phyloP scores from a whole-genome alignment of 1,140 invertebrate species.

The Phthorimaea operculella region DNA sequence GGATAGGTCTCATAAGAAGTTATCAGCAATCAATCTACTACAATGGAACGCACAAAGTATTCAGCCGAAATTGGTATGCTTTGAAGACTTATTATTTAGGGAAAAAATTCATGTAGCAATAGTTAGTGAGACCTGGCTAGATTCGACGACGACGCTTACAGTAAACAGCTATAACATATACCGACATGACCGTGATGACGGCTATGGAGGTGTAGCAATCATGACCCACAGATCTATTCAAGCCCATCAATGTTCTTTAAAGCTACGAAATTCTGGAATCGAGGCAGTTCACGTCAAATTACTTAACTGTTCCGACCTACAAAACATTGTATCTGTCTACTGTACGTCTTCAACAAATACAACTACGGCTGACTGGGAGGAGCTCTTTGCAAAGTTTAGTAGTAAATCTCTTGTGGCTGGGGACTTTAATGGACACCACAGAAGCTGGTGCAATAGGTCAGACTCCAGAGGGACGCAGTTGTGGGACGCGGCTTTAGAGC shows the following conservation, averaged over 20 bases:
- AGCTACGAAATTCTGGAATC: slow-evolving; percentile 8
- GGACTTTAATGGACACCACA: slow-evolving; percentile 19
- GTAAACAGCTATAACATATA: slow-evolving; percentile 11
- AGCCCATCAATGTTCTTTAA: background rate
- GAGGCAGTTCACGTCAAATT: slow-evolving; percentile 11
- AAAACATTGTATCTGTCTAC: slow-evolving; percentile 13
- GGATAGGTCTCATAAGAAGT: background rate
- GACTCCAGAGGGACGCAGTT: slow-evolving; percentile 12
- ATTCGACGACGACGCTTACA: background rate
- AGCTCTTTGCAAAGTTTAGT: slow-evolving; percentile 7
- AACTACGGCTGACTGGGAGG: slow-evolving; percentile 12
- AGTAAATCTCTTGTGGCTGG: slow-evolving; percentile 11
- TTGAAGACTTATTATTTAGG: slow-evolving; percentile 3
- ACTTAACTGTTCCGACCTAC: slow-evolving; percentile 10
- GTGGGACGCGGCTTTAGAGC: slow-evolving; percentile 10
- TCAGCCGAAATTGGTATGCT: slow-evolving; percentile 5
- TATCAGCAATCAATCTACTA: slow-evolving; percentile 3
- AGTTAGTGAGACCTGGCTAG: slow-evolving; percentile 14
- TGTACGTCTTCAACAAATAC: slow-evolving; percentile 12
- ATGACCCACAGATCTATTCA: slow-evolving; percentile 15
- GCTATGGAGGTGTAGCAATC: slow-evolving; percentile 14
- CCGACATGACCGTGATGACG: slow-evolving; percentile 10
- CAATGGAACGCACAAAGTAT: slow-evolving; percentile 17
- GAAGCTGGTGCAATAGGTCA: slow-evolving; percentile 14
- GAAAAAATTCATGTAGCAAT: slow-evolving; percentile 16